Evolutionary conservation across 2,113 vertebrate species (phyloP).

Genomic region (Lasiurus borealis): DNA sequence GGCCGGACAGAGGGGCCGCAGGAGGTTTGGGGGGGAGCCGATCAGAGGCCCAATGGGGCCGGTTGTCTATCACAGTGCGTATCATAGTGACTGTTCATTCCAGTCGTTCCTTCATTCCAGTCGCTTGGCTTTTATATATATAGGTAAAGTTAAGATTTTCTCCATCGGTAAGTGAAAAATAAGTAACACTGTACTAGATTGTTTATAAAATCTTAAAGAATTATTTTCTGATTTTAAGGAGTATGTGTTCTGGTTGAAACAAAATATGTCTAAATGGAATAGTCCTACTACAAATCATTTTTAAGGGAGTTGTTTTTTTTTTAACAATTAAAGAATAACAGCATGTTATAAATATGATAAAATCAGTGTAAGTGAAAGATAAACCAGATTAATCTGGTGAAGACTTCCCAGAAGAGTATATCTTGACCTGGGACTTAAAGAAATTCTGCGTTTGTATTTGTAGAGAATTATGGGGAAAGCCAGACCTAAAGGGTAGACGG

Average conservation of each 20-base stretch:
- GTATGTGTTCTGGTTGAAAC: background rate
- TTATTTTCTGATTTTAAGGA: constrained; percentile 34
- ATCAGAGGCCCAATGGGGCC: too few relatives aligned
- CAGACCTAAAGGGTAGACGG: background rate
- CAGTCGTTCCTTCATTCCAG: too few relatives aligned
- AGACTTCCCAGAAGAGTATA: background rate
- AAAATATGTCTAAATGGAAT: background rate
- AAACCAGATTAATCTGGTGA: background rate
- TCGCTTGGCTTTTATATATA: too few relatives aligned
- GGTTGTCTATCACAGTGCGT: too few relatives aligned
- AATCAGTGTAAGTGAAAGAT: background rate
- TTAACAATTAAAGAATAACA: constrained; percentile 23
- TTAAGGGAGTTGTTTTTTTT: background rate
- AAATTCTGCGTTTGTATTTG: constrained; percentile 19
- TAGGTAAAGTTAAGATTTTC: background rate
- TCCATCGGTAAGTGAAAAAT: constrained; percentile 49
- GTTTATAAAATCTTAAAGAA: constrained; percentile 6
- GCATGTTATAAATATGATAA: background rate
- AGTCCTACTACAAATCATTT: background rate
- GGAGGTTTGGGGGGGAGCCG: too few relatives aligned
- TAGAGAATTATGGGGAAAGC: background rate
- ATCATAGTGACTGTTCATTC: too few relatives aligned
- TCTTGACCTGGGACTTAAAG: constrained; percentile 40
- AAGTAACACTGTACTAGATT: background rate
- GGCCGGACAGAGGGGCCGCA: too few relatives aligned